Base-by-base conservation (phyloP, 2,888 invertebrate species). In the Molanna angustata region DNA sequence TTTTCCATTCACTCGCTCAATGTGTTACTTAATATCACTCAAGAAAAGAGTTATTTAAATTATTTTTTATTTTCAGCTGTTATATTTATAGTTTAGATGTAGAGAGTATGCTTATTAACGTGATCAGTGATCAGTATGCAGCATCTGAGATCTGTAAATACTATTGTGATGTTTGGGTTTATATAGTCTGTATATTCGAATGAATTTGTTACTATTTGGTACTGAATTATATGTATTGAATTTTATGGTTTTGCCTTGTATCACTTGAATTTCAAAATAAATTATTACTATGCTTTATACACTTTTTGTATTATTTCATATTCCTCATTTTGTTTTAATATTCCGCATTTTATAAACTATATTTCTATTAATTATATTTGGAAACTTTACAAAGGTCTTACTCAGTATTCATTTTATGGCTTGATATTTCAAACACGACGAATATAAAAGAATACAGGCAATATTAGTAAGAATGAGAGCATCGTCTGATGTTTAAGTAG, bases 201-300 rank as follows among this genome's bases (percentile, higher is more conserved):
- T n/a, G n/a, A n/a, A 19, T 41, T 41, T 40, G 19, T 31, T 46
- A 45, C 19, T 44, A 18, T 50, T 37, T 41, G 21, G 46, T 41
- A 46, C 40, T 52, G 46, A 46, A 51, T 27, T 39, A 51, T 39
- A 19, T 13, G 13, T n/a, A 9, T 13, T 41, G 33, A 16, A 43
- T 14, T 13, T 54, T 58, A 52, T 59, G 49, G 54, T 56, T 48
- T 59, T 54, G 59, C 59, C 52, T 56, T 59, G 59, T 59, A 57
- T 59, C 55, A 57, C 57, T 45, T 52, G 48, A 49, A 54, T 49
- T 52, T 57, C 49, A 57, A n/a, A n/a, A 59, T 57, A 59, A 59
- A 54, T 57, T 52, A 49, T 50, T 57, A 59, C 58, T 59, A 59
- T 60, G 58, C 56, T 60, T 60, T 58, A 58, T 61, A 56, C 48